Conservation (phyloP, 1,140 invertebrate genomes). For the Gyrodactylus salaris region DNA sequence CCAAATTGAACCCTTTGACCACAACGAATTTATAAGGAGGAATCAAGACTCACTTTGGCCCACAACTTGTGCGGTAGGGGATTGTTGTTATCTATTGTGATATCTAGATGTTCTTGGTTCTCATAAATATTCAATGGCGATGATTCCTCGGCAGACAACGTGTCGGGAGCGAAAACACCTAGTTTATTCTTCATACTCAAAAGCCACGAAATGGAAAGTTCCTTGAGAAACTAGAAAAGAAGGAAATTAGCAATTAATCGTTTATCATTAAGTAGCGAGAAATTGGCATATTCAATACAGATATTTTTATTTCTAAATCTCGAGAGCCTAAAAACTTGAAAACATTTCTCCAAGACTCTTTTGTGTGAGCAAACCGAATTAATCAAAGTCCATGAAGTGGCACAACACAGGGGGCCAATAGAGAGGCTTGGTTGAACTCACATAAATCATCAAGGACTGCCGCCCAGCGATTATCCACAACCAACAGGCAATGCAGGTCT, state of each 20-base stretch:
- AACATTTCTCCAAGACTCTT: neutral
- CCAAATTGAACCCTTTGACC: no score
- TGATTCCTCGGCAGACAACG: no score
- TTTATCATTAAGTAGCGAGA: neutral
- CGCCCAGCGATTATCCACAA: neutral
- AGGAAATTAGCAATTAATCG: neutral
- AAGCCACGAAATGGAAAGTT: conserved; percentile 22
- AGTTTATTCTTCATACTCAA: no score
- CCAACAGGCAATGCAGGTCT: neutral
- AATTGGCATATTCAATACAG: neutral
- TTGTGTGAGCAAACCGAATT: neutral
- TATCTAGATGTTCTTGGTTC: no score
- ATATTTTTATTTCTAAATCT: neutral
- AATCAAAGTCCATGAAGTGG: neutral
- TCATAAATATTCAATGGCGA: no score
- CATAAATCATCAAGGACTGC: neutral
- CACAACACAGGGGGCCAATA: neutral
- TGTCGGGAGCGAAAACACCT: no score
- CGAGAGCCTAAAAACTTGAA: neutral
- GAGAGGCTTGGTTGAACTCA: neutral
- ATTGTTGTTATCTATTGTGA: no score
- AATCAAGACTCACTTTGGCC: conserved; percentile 34
- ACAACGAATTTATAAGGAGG: no score
- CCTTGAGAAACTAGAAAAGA: conserved; percentile 18
- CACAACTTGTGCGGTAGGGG: no score